phyloP scores from a whole-genome alignment of 2,888 invertebrate genomes.

The Microchrysa polita region DNA sequence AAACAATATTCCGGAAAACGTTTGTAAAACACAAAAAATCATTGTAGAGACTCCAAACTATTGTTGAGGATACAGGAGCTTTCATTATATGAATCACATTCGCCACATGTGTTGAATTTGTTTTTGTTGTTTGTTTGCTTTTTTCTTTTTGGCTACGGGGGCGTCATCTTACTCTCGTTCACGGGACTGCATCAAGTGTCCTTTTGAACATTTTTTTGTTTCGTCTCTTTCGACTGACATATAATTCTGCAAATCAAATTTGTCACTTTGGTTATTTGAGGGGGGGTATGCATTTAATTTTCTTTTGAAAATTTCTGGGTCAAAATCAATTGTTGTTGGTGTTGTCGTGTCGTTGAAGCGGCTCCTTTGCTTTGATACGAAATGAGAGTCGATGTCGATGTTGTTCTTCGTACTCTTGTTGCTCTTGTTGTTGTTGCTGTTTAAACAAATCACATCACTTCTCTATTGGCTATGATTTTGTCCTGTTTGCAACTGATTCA shows the following conservation, averaged over 20 bases:
- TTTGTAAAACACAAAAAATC: conserved; percentile 26
- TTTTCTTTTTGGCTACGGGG: conserved; percentile 10
- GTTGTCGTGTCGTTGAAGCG: conserved; percentile 36
- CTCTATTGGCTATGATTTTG: conserved; percentile 65
- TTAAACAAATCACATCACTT: not conserved
- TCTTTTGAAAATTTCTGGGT: not conserved
- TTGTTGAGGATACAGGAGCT: not conserved
- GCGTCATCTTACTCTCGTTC: too few relatives aligned
- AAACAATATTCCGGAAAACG: conserved; percentile 18
- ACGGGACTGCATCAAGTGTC: too few relatives aligned
- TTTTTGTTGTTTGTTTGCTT: too few relatives aligned
- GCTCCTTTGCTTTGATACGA: conserved; percentile 27
- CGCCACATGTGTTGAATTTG: not conserved
- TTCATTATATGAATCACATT: conserved; percentile 6
- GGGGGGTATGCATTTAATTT: not conserved
- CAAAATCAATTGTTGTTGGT: conserved; percentile 35
- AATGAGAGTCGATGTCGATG: conserved; percentile 29
- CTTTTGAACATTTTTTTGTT: not conserved
- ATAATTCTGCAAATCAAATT: not conserved
- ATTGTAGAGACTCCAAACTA: conserved; percentile 18
- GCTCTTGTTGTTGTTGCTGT: not conserved
- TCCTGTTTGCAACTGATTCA: conserved; percentile 55
- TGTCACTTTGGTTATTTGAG: conserved; percentile 9
- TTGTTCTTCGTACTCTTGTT: too few relatives aligned
- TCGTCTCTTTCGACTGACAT: too few relatives aligned